Evolutionary conservation across 2,888 invertebrate species (phyloP), one percentile per base, ranked within the genome.

Genomic region (Selenia dentaria): DNA sequence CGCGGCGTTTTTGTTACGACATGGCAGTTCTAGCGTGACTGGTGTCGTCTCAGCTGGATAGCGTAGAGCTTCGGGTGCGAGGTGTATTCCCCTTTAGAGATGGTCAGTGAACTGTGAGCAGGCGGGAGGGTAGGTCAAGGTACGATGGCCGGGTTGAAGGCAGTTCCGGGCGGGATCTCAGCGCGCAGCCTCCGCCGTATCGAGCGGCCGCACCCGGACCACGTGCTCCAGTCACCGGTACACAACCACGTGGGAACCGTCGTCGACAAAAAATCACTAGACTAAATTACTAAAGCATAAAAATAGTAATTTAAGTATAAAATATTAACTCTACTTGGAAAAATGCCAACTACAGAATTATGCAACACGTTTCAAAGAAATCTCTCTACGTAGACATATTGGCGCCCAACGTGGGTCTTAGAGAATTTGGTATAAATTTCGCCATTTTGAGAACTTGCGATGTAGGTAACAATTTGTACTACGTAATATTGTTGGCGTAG

Each of bases 181-280:
- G 65, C 68, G 83, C 83, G 83, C 83, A 83, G 83, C 82, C 83
- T 83, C 83, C 81, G 78, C 68, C 56, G 59, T 83, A 83, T 83
- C 74, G 83, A 83, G 72, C 83, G 81, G 67, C 79, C 81, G 76
- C 81, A 73, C 79, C 83, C 80, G 74, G 59, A 47, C 81, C 79
- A 82, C 79, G 80, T 80, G 82, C 64, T 79, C 51, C 83, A 83
- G 81, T 83, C 83, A 80, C 72, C 70, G 72, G 69, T 56, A 57
- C 57, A 59, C 43, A 45, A 48, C 67, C 75, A 74, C 74, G 74
- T 74, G 75, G 64, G 59, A 51, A 56, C 52, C 55, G 61, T 62
- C 57, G 39, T 59, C 57, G n/a, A n/a, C n/a, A n/a, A 42, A 63
- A 55, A 67, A 58, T 62, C 68, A 22, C 34, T 32, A 12, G 32